phyloP scores from a whole-genome alignment of 2,888 invertebrate genomes.

The Spodoptera exigua region DNA sequence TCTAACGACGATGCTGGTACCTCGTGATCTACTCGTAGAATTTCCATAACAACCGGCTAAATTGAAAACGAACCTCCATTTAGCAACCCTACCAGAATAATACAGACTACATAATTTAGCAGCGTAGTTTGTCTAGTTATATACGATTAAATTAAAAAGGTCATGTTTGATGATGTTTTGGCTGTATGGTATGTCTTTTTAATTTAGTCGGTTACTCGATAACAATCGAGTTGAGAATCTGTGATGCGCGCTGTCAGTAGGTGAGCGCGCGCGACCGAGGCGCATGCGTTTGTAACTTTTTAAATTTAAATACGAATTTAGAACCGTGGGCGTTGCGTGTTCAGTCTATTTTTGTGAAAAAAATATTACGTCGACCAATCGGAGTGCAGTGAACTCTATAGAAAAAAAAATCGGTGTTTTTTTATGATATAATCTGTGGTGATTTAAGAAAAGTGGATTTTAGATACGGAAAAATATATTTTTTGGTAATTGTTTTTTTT shows the following conservation, averaged over 20 bases:
- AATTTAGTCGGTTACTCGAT: constrained; percentile 67
- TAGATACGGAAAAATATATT: constrained; percentile 18
- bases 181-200: constrained; percentile 40
- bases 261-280: constrained; percentile 72
- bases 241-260: constrained; percentile 70
- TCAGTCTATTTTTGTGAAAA: constrained; percentile 74
- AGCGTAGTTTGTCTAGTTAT: constrained; percentile 23
- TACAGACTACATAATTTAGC: constrained; percentile 19
- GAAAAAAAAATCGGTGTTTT: constrained; percentile 58
- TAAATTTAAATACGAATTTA: constrained; percentile 61
- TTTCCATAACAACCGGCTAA: constrained; percentile 54
- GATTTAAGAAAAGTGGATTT: constrained; percentile 53
- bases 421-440: constrained; percentile 39
- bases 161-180: constrained; percentile 15
- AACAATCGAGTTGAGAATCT: constrained; percentile 62
- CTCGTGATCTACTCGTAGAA: constrained; percentile 60
- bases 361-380: constrained; percentile 61
- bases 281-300: constrained; percentile 73
- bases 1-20: constrained; percentile 43
- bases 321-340: constrained; percentile 69
- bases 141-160: constrained; percentile 34
- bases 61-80: constrained; percentile 27
- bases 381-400: constrained; percentile 83
- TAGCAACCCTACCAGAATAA: constrained; percentile 1
- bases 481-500: constrained; percentile 33